Base-by-base conservation (phyloP, 2,888 invertebrate genomes). In the Limnephilus rhombicus region DNA sequence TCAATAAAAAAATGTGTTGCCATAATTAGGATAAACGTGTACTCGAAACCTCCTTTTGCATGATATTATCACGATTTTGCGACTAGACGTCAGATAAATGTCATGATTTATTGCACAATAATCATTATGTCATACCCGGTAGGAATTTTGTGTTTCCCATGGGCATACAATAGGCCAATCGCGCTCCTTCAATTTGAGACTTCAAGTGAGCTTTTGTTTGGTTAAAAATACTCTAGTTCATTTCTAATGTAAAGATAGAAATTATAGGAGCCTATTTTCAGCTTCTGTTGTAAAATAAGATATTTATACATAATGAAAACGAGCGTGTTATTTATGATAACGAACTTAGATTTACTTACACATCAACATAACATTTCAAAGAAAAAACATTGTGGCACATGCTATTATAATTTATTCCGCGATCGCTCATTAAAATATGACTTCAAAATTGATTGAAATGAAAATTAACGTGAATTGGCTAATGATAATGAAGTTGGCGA, bases 1-100 rank as follows among this genome's bases (percentile, higher is more conserved):
- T 92, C 92, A 91, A 93, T 92, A 93, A 92, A 92, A 92, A 31
- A 91, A 88, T 92, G 93, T 92, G 92, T 90, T 92, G 92, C 92
- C 90, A 91, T 81, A 53, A 82, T 91, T 87, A 87, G 29, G 24
- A 68, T n/a, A 68, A 68, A 68, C 68, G 24, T 68, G 24, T 68
- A 68, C 68, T 68, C 68, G 24, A 68, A 68, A 68, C 24, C 68
- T 24, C 0, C 24, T 68, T 68, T 68, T 68, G n/a, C 68, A n/a
- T 24, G 9, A 68, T n/a, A 68, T n/a, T 68, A 7, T 68, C 24
- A 68, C 24, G 68, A 68, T 68, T 68, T 68, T 68, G 24, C 68
- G 68, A 24, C 68, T n/a, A 24, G 18, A 24, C 68, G 68, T 68
- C 24, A 1, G 68, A 68, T 68, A 68, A 68, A 68, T 24, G 68